Base-by-base conservation (phyloP, 92 coral and sea anemone species). In the Desmophyllum pertusum region DNA sequence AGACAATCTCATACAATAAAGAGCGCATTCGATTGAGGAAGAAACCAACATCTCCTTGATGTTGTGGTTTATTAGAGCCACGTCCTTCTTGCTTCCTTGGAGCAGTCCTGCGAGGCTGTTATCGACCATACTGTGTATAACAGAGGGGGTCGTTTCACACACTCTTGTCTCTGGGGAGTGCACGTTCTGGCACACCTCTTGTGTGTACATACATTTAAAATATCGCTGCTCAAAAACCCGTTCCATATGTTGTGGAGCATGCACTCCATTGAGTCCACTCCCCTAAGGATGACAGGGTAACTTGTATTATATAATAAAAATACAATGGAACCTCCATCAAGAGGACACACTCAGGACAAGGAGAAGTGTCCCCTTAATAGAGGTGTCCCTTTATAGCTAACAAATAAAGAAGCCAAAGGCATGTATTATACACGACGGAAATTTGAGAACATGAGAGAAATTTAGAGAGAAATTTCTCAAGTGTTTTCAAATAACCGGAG, bases 21-120 rank as follows among this genome's bases (percentile, higher is more conserved):
- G 83, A 31, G 83, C 83, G 74, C 83, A 79, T 27, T 65, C 61
- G 9, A 46, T 63, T 79, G 43, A 62, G 13, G 83, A 65, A 31
- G 74, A 79, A 46, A 65, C 83, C 62, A 64, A 43, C 45, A 63
- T 17, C 43, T 79, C 74, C 43, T 66, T 79, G 35, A 79, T 33
- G 21, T 8, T 64, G 64, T 45, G 62, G 13, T 42, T 29, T 0
- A 17, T 23, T 33, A 79, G 35, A 0, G 75, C 73, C 0, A 31
- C 33, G 62, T 79, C 52, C 3, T 19, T 31, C 2, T 65, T 79
- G 45, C 63, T n/a, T 65, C 43, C 41, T 45, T 30, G 18, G 42
- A 79, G 43, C 63, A 79, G 10, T 19, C 74, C 75, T 29, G 31
- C 37, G 11, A 33, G 71, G 2, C 33, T 23, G 71, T 17, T 66